Percentiles rank a stretch among this genome's conserved stretches.
phyloP scores from a whole-genome alignment of 2,888 invertebrate species.

The Galerucella nymphaeae region DNA sequence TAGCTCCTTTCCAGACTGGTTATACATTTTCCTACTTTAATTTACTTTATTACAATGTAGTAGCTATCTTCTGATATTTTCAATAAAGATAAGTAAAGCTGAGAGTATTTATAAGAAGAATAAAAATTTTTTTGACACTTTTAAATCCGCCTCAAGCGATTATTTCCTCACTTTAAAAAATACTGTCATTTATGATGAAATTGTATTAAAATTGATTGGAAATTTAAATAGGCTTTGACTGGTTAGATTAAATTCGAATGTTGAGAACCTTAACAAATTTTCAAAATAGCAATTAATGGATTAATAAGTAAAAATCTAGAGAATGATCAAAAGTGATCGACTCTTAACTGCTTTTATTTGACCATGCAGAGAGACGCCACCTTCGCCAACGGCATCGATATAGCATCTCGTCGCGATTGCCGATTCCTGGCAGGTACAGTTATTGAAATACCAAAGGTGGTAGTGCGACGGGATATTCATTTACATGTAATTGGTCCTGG shows the following conservation, averaged over 20 bases:
- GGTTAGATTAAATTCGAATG: background rate
- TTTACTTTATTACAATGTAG: too few relatives aligned
- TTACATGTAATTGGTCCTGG: conserved; percentile 60
- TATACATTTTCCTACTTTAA: too few relatives aligned
- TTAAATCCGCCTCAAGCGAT: too few relatives aligned
- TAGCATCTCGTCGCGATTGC: conserved; percentile 45
- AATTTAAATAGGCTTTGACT: background rate
- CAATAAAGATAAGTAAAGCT: too few relatives aligned
- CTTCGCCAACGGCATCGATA: too few relatives aligned
- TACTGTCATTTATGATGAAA: background rate
- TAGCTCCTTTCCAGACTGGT: too few relatives aligned
- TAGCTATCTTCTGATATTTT: too few relatives aligned
- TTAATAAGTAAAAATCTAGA: background rate
- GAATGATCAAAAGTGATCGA: background rate
- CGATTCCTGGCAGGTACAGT: conserved; percentile 57
- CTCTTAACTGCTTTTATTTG: conserved; percentile 8
- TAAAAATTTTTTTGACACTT: too few relatives aligned
- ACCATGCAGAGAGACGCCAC: conserved; percentile 7
- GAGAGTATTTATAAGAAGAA: too few relatives aligned
- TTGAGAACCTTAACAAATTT: too few relatives aligned
- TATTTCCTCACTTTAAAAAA: background rate
- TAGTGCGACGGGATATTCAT: conserved; percentile 57
- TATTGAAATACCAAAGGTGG: conserved; percentile 59
- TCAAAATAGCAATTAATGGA: too few relatives aligned
- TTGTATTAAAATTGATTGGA: background rate